Conservation (phyloP, 2,797 vertebrate genomes). For the Notolabrus celidotus region DNA sequence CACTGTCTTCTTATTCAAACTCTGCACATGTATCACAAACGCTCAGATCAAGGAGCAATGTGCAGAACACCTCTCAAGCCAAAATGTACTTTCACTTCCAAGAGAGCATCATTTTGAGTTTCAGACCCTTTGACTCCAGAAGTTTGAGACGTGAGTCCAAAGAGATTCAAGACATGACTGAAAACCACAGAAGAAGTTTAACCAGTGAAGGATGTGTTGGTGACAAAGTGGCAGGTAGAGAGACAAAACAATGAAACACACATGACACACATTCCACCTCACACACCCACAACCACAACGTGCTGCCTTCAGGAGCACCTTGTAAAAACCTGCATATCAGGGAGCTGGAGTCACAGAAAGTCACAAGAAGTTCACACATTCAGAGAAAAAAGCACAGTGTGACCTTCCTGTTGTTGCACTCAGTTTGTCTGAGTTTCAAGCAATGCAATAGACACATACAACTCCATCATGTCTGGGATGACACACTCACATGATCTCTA, state of each 20-base stretch:
- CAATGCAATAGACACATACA: too few species aligned
- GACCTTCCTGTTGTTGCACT: too few species aligned
- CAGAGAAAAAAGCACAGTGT: not conserved
- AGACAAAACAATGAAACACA: slow-evolving; percentile 14
- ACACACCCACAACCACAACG: slow-evolving; percentile 13
- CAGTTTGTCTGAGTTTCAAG: not conserved
- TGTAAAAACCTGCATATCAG: slow-evolving; percentile 34
- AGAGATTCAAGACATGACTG: not conserved
- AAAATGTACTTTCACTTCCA: too few species aligned
- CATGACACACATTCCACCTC: slow-evolving; percentile 43
- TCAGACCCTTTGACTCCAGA: too few species aligned
- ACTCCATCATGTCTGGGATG: too few species aligned
- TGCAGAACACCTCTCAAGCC: too few species aligned
- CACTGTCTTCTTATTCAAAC: too few species aligned
- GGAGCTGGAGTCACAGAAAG: not conserved
- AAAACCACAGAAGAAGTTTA: not conserved
- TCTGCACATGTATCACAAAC: too few species aligned
- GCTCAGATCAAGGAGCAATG: too few species aligned
- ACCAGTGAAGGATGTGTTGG: not conserved
- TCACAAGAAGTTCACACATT: not conserved
- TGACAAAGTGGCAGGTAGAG: slow-evolving; percentile 33
- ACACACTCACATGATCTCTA: not conserved
- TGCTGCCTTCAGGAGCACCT: slow-evolving; percentile 61
- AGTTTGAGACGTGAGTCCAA: too few species aligned
- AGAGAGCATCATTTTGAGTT: too few species aligned